Conservation (phyloP, 2,888 invertebrate species). For the Beris morrisii region DNA sequence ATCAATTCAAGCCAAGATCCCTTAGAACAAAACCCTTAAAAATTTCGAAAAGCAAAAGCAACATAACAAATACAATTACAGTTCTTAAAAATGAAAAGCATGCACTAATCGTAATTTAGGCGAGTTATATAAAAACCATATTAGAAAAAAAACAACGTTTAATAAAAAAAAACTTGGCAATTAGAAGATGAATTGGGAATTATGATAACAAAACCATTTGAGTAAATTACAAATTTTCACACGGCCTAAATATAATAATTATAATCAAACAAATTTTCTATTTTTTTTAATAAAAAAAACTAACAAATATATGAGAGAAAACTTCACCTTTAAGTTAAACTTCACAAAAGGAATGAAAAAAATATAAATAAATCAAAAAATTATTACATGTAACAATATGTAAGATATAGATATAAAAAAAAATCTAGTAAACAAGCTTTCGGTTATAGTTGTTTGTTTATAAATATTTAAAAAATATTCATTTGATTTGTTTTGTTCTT, state of each 20-base stretch:
- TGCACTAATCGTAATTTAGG: no score
- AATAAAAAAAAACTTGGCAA: conserved; percentile 4
- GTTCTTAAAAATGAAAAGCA: no score
- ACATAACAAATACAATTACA: no score
- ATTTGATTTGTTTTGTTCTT: conserved; percentile 30
- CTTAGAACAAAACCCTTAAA: no score
- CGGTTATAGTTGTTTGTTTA: no score
- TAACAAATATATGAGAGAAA: conserved; percentile 34
- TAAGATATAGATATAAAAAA: not conserved
- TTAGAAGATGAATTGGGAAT: not conserved
- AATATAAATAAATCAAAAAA: conserved; percentile 14
- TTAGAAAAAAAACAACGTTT: no score
- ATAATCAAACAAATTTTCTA: not conserved
- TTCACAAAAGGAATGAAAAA: conserved; percentile 23
- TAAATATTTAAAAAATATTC: not conserved
- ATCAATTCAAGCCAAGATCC: no score
- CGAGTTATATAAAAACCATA: no score
- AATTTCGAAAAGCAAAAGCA: no score
- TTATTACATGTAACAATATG: conserved; percentile 6
- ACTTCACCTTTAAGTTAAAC: conserved; percentile 39
- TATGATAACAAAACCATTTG: not conserved
- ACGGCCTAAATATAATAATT: no score
- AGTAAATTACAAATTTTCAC: no score
- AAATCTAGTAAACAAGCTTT: not conserved
- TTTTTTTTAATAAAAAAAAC: conserved; percentile 29